phyloP scores from a whole-genome alignment of 2,113 vertebrate genomes.

The Oreocharis arfaki region DNA sequence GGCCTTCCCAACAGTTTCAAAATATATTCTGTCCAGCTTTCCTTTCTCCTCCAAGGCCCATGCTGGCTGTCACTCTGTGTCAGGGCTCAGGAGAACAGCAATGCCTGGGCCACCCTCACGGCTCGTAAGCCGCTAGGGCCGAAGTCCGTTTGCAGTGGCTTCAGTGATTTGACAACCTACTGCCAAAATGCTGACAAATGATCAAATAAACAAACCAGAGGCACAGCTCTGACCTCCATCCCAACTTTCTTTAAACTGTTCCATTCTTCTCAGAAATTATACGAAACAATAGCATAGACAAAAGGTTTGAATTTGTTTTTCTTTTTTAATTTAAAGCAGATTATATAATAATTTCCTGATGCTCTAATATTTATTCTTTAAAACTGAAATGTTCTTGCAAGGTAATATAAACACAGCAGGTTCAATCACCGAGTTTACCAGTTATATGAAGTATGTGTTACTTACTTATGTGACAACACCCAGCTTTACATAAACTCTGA shows the following conservation, averaged over 20 bases:
- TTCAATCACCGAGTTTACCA: neutral
- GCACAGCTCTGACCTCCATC: neutral
- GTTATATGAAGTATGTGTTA: neutral
- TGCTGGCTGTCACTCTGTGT: neutral
- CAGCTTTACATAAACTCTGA: neutral
- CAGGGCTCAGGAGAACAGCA: neutral
- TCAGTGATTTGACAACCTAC: neutral
- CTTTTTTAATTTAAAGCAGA: constrained; percentile 2
- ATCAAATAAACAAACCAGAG: neutral
- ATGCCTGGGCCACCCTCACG: neutral
- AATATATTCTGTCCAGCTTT: neutral
- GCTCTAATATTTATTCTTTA: neutral
- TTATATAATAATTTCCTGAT: neutral
- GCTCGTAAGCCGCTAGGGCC: rapidly evolving
- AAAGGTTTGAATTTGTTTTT: neutral
- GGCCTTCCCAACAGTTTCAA: neutral
- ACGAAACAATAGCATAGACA: neutral
- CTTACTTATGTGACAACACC: neutral
- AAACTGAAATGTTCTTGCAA: neutral
- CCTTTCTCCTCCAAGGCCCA: neutral
- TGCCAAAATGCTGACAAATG: neutral
- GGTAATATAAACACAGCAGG: neutral
- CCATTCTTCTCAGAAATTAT: neutral
- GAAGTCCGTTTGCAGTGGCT: neutral
- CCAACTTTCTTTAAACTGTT: neutral